These are phyloP conservation scores for Macaca mulatta DNA, from an alignment of 2,113 vertebrate species.

Conservation along the genomic window DNA sequence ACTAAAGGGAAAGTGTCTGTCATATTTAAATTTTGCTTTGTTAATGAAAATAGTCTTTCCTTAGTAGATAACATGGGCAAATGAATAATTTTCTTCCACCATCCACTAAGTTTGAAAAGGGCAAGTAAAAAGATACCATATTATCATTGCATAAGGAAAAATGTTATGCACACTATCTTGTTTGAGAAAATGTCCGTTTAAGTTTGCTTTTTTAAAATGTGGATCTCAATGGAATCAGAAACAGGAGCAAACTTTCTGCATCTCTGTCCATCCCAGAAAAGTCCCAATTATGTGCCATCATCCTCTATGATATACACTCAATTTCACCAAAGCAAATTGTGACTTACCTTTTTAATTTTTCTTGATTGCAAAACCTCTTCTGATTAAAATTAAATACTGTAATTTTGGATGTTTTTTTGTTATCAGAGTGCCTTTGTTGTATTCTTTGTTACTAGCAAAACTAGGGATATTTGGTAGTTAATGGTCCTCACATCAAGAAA, in stretches of 20 bases:
- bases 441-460: not conserved
- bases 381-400: not conserved
- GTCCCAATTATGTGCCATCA: rapidly evolving
- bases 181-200: not conserved
- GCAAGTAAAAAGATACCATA: not conserved
- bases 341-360: not conserved
- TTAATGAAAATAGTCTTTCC: not conserved
- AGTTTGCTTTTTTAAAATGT: not conserved
- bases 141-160: not conserved
- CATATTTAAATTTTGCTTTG: not conserved
- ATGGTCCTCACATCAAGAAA: not conserved
- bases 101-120: not conserved
- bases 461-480: not conserved
- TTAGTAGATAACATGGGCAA: not conserved
- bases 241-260: not conserved
- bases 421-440: not conserved
- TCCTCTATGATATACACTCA: not conserved
- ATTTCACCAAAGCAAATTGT: not conserved
- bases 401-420: not conserved
- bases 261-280: not conserved
- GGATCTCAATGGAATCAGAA: not conserved
- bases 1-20: not conserved
- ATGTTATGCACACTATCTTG: not conserved
- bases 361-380: not conserved
- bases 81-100: not conserved